Evolutionary conservation across 2,113 vertebrate species (phyloP).

Genomic region (Apus apus): DNA sequence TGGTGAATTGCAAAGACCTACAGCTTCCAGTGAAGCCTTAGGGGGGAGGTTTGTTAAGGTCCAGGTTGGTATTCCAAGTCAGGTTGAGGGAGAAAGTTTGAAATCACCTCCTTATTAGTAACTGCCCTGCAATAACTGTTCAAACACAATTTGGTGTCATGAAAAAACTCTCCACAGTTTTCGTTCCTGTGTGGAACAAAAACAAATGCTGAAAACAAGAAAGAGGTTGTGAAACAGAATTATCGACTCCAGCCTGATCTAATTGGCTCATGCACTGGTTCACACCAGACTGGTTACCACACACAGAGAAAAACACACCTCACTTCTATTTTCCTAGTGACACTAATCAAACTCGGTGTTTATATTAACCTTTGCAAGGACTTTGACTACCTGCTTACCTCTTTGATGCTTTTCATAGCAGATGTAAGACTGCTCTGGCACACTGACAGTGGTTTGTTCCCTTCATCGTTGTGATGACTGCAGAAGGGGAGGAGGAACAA

Average conservation of each 20-base stretch:
- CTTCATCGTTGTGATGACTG: not conserved
- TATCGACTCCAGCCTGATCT: not conserved
- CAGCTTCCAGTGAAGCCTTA: not conserved
- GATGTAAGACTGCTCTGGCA: not conserved
- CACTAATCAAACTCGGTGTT: not conserved
- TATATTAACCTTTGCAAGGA: not conserved
- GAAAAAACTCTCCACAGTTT: not conserved
- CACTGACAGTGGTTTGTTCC: not conserved
- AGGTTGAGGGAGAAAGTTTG: not conserved
- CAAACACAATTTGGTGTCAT: accelerated
- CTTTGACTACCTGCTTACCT: not conserved
- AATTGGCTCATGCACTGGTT: not conserved
- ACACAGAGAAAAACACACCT: no score
- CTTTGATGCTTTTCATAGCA: not conserved
- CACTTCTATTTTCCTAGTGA: not conserved
- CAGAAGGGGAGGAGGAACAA: not conserved
- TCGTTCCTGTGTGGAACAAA: constrained; percentile 29
- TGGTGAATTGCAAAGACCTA: not conserved
- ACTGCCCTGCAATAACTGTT: not conserved
- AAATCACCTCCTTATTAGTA: not conserved
- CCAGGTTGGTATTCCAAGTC: not conserved
- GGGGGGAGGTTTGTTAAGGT: not conserved
- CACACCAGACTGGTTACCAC: not conserved
- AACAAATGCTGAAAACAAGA: not conserved
- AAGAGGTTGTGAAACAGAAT: constrained; percentile 31